Evolutionary conservation across 2,113 vertebrate genomes (phyloP).

Genomic region (Mionectes macconnelli): DNA sequence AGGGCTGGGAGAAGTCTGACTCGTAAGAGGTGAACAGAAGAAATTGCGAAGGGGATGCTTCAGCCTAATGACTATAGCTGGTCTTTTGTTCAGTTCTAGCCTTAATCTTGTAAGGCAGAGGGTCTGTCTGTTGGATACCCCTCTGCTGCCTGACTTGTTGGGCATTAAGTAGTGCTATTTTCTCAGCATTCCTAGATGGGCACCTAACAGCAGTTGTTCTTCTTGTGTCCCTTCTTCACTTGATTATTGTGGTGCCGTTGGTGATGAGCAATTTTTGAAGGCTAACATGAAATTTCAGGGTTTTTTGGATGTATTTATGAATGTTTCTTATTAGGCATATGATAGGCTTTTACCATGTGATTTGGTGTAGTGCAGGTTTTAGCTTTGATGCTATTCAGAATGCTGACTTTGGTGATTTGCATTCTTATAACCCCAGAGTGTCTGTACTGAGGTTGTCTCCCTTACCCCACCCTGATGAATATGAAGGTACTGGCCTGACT

Average conservation of each 20-base stretch:
- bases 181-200: neutral
- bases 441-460: neutral
- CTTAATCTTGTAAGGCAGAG: neutral
- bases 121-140: neutral
- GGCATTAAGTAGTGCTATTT: neutral
- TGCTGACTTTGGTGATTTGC: neutral
- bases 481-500: neutral
- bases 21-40: neutral
- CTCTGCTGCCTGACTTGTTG: neutral
- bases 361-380: neutral
- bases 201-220: neutral
- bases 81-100: neutral
- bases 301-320: fast-evolving
- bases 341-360: neutral
- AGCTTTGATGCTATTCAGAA: neutral
- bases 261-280: neutral
- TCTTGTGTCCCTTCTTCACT: neutral
- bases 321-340: neutral
- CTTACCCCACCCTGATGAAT: conserved; percentile 18
- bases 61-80: neutral
- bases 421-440: neutral
- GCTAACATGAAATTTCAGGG: neutral
- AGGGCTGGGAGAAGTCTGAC: neutral
- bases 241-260: neutral
- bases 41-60: neutral